These are phyloP conservation scores for Leptogaster cylindrica DNA, from an alignment of 2,888 invertebrate species.

Conservation along the genomic window DNA sequence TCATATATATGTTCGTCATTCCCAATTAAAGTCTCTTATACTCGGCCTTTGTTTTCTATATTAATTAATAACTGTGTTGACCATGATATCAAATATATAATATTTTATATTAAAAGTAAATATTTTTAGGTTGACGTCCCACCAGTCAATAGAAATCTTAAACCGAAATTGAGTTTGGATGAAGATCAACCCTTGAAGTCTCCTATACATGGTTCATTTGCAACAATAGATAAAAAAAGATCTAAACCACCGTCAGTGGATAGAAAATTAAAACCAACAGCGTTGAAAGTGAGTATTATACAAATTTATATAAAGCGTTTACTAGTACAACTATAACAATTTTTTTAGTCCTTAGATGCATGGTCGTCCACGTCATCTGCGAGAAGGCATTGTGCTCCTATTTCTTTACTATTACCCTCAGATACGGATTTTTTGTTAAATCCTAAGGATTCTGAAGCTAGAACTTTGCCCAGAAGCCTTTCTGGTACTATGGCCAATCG, in stretches of 20 bases:
- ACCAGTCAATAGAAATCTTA: slow-evolving; percentile 79
- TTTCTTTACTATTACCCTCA: slow-evolving; percentile 55
- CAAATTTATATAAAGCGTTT: background rate
- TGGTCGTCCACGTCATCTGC: no score
- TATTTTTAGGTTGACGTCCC: slow-evolving; percentile 65
- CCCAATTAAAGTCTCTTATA: no score
- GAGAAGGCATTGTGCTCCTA: no score
- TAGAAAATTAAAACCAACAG: slow-evolving; percentile 69
- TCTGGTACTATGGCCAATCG: slow-evolving; percentile 55
- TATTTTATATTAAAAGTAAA: no score
- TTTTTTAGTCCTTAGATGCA: slow-evolving; percentile 25
- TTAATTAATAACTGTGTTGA: no score
- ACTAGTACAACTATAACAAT: background rate
- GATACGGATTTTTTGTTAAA: slow-evolving; percentile 49
- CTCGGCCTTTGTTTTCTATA: no score
- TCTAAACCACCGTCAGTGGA: slow-evolving; percentile 67
- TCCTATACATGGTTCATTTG: slow-evolving; percentile 46
- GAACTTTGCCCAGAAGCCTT: slow-evolving; percentile 58
- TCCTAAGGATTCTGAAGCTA: slow-evolving; percentile 53
- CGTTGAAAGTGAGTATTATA: slow-evolving; percentile 59
- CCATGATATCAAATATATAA: no score
- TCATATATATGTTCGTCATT: no score
- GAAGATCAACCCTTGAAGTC: slow-evolving; percentile 58
- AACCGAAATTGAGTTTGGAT: slow-evolving; percentile 66
- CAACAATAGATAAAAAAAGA: slow-evolving; percentile 46